Conservation (phyloP, 1,140 invertebrate genomes). For the Agrilus planipennis region DNA sequence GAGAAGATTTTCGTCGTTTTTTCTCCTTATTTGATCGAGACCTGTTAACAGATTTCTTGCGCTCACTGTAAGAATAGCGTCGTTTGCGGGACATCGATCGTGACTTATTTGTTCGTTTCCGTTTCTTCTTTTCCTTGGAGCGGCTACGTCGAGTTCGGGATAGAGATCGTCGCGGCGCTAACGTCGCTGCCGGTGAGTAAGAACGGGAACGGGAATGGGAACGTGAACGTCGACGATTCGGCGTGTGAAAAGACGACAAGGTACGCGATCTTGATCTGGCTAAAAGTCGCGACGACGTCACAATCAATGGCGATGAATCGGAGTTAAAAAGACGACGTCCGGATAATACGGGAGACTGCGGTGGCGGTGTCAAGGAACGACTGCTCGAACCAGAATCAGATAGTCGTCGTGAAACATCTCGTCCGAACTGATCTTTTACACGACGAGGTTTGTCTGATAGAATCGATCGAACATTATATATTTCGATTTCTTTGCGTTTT, state of each 20-base stretch:
- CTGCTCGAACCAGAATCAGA: slow-evolving; percentile 25
- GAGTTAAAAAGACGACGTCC: too few relatives aligned
- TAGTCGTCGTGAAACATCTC: slow-evolving; percentile 41
- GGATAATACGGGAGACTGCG: slow-evolving; percentile 22
- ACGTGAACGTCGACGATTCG: too few relatives aligned
- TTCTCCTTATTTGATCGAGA: slow-evolving; percentile 30
- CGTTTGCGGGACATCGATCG: slow-evolving; percentile 37
- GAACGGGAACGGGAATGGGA: too few relatives aligned
- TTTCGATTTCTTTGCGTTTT: slow-evolving; percentile 64
- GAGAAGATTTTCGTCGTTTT: slow-evolving; percentile 25
- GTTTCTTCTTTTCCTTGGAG: too few relatives aligned
- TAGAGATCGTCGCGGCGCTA: slow-evolving; percentile 31
- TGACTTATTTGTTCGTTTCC: slow-evolving; percentile 36
- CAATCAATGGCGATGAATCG: too few relatives aligned
- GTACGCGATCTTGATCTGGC: slow-evolving; percentile 1
- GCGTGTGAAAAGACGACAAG: too few relatives aligned
- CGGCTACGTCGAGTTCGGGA: too few relatives aligned
- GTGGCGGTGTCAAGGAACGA: slow-evolving; percentile 24
- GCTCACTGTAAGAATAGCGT: too few relatives aligned
- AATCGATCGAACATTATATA: slow-evolving; percentile 69
- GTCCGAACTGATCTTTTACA: slow-evolving; percentile 66
- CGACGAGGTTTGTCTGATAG: slow-evolving; percentile 55
- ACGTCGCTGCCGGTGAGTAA: too few relatives aligned
- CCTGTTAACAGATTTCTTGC: too few relatives aligned
- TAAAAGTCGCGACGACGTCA: not conserved